Conservation (phyloP, 2,113 vertebrate species). For the Phaethornis superciliosus region DNA sequence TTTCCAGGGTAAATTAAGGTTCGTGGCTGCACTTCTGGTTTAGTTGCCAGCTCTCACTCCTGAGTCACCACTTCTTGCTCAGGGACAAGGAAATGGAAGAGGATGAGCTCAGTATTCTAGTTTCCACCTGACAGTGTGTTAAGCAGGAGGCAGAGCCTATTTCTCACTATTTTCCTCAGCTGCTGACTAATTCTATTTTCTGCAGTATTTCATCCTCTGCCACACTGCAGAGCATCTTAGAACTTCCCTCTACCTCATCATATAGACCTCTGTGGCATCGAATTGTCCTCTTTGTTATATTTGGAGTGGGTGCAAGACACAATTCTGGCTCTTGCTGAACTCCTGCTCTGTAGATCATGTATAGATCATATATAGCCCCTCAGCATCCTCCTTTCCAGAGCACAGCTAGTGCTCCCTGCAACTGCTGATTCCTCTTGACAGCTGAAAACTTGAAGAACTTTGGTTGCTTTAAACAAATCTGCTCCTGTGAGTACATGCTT, state of each 20-base stretch:
- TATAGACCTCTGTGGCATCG: background rate
- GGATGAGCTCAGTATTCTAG: accelerated
- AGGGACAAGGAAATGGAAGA: background rate
- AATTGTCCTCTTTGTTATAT: accelerated
- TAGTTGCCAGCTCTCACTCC: background rate
- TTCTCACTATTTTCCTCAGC: background rate
- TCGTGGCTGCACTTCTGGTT: background rate
- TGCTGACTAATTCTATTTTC: background rate
- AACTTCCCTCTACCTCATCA: background rate
- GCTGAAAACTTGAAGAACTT: background rate
- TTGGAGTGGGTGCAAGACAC: background rate
- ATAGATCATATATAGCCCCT: background rate
- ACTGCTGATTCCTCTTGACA: background rate
- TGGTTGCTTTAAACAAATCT: background rate
- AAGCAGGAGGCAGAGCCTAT: background rate
- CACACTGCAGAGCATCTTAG: background rate
- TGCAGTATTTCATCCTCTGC: background rate
- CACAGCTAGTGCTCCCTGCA: background rate
- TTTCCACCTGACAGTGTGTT: background rate
- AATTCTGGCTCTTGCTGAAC: background rate
- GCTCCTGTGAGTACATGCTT: background rate
- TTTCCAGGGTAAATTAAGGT: background rate
- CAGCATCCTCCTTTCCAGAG: background rate
- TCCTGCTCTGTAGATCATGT: background rate
- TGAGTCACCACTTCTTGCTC: background rate